Base-by-base conservation (phyloP, 2,113 vertebrate species). In the Apteryx owenii region DNA sequence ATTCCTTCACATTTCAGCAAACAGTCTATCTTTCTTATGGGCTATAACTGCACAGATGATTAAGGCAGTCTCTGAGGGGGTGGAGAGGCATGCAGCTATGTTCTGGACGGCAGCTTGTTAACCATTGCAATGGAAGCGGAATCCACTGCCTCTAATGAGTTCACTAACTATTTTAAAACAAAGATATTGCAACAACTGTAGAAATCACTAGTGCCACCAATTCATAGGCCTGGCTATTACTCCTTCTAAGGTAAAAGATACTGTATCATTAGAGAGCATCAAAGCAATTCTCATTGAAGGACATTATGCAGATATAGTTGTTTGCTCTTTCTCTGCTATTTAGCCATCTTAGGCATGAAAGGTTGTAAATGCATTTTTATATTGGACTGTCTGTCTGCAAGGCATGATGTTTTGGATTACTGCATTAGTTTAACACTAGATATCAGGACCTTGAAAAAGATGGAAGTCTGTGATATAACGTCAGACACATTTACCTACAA, bases 21-120 rank as follows among this genome's bases (percentile, higher is more conserved):
- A 93, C 81, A 94, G 86, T 95, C 76, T 91, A 79, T 93, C 94
- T 95, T 86, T 85, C 93, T 93, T 72, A 78, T 12, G 54, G 90
- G 62, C 84, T 93, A 42, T 80, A 95, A 89, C 93, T 66, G 86
- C 5, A 7, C 70, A 85, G 81, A 96, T 94, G 95, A 97, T 91
- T 97, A 92, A 96, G 70, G 88, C 94, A 95, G 85, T 87, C 90
- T 95, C 96, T 95, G 94, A 97, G 94, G 93, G 91, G 95, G 88
- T 88, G 94, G 91, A 96, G 95, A 95, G 33, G 88, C 90, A 95
- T 3, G 66, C 62, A 95, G 96, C 91, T 94, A 68, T 84, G 90
- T 94, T 97, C 95, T 81, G 91, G 81, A 92, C 78, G 94, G 91
- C 79, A 96, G 97, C 90, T 95, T 95, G 81, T 96, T 97, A 97